These are phyloP conservation scores for Crossaster papposus DNA, from an alignment of 53 echinoderm and acorn worm genomes.

Conservation along the genomic window DNA sequence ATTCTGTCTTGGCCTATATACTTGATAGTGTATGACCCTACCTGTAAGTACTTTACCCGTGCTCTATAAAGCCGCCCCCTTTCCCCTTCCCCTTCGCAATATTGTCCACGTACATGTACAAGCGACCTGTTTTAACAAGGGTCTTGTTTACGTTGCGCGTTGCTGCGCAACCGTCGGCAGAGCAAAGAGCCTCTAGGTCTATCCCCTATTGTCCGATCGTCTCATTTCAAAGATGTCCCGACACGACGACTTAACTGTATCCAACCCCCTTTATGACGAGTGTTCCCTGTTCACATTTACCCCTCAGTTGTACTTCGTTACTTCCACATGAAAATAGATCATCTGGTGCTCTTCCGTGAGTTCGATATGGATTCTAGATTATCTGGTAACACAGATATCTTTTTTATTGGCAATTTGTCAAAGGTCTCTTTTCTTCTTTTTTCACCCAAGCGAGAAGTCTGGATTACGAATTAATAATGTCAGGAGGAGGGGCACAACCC, in stretches of 20 bases:
- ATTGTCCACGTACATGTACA: no score
- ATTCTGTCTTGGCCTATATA: background rate
- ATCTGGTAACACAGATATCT: slow-evolving; percentile 33
- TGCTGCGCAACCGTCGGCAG: no score
- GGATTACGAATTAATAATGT: slow-evolving; percentile 10
- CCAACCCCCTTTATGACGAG: no score
- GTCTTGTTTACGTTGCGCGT: no score
- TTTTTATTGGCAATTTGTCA: slow-evolving; percentile 39
- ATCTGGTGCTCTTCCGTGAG: background rate
- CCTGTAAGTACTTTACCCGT: background rate
- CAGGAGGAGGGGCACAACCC: background rate
- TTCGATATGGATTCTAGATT: background rate
- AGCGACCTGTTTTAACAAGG: no score
- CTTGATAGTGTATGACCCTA: background rate
- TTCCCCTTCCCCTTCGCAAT: no score
- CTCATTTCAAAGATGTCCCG: no score
- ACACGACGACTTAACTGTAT: no score
- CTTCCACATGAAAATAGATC: background rate
- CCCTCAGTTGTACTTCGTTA: background rate
- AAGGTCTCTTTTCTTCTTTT: slow-evolving; percentile 17
- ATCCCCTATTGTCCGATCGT: no score
- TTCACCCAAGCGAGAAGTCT: background rate
- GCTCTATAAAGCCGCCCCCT: background rate
- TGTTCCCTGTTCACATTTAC: no score
- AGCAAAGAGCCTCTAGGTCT: no score